Percentiles rank a stretch among this genome's conserved stretches.
Conservation (phyloP, 2,113 vertebrate genomes). For the Microtus montanus region DNA sequence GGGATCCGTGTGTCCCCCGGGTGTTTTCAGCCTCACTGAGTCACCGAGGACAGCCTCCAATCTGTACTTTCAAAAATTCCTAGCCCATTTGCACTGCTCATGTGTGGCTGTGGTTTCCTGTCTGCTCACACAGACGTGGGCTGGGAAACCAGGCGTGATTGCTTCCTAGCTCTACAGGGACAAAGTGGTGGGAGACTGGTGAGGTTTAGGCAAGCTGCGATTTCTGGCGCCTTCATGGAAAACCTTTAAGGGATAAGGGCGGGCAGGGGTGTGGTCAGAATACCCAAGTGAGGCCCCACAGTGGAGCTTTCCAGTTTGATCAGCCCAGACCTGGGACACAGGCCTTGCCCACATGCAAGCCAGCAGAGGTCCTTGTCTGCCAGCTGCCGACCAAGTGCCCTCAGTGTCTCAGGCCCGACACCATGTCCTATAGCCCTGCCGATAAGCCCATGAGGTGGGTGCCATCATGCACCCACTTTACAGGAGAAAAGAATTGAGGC, state of each 20-base stretch:
- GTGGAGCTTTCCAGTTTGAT: background rate
- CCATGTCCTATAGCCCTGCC: background rate
- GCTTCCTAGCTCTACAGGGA: background rate
- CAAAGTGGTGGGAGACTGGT: background rate
- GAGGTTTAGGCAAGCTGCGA: background rate
- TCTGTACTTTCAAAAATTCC: background rate
- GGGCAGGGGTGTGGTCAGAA: background rate
- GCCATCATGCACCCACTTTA: background rate
- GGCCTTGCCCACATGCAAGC: background rate
- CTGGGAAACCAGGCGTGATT: background rate
- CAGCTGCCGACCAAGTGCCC: background rate
- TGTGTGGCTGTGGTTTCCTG: background rate
- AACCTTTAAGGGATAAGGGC: background rate
- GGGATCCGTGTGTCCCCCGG: background rate
- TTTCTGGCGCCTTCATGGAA: background rate
- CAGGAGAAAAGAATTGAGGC: background rate
- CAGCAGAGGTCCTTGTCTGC: background rate
- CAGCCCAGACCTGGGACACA: background rate
- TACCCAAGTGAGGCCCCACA: background rate
- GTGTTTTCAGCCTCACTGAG: background rate
- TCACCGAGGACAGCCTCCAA: slow-evolving; percentile 2
- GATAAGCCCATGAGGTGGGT: background rate
- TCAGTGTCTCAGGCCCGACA: background rate
- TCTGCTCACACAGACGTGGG: background rate
- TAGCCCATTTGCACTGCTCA: background rate